These are phyloP conservation scores for Eclectus roratus DNA, from an alignment of 2,113 vertebrate genomes.

Conservation along the genomic window DNA sequence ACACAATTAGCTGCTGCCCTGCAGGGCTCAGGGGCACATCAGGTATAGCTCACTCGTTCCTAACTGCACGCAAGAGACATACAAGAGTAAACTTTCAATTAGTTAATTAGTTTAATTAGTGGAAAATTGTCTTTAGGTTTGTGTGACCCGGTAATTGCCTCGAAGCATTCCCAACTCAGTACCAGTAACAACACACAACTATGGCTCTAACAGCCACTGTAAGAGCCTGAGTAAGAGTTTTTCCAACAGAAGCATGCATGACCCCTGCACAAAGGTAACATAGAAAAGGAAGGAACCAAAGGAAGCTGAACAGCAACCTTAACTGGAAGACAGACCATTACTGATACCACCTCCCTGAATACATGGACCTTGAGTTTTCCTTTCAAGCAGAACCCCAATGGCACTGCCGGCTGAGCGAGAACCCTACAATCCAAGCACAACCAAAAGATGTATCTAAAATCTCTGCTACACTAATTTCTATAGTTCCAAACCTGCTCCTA, in stretches of 20 bases:
- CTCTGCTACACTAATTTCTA: fast-evolving
- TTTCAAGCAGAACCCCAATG: fast-evolving
- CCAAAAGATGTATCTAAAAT: fast-evolving
- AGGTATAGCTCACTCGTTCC: not conserved
- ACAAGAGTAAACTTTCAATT: not conserved
- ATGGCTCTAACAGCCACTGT: not conserved
- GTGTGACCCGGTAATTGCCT: not conserved
- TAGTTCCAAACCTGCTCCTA: not conserved
- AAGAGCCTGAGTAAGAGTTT: not conserved
- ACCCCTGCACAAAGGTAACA: not conserved
- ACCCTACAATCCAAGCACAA: fast-evolving
- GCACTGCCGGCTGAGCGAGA: not conserved
- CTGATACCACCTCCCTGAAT: not conserved
- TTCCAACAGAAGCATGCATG: fast-evolving
- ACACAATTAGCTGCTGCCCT: not conserved
- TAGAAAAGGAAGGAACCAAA: not conserved
- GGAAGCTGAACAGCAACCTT: not conserved
- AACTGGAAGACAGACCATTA: not conserved
- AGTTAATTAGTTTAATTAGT: not conserved
- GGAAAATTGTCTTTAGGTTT: not conserved
- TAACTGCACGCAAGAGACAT: not conserved
- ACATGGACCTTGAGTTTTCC: fast-evolving
- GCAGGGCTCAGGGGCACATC: not conserved
- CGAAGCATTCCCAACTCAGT: not conserved
- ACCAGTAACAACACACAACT: not conserved